Conservation (phyloP, 1,140 invertebrate genomes). For the Pteromalus puparum region DNA sequence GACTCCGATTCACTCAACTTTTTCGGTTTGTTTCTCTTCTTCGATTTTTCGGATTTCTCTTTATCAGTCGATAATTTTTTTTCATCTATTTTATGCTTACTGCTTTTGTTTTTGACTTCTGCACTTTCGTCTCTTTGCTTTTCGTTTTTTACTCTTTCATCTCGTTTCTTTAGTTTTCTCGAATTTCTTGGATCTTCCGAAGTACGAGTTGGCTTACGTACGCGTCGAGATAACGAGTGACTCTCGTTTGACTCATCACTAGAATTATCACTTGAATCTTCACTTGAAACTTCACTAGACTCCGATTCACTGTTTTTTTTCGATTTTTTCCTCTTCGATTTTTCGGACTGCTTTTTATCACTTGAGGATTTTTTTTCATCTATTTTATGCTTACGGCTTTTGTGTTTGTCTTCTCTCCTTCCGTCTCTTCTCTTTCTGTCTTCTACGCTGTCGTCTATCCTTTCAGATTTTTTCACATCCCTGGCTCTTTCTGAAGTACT, state of each 20-base stretch:
- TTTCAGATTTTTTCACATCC: background rate
- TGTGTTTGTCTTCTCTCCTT: background rate
- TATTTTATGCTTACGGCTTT: background rate
- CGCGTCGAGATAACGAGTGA: too few relatives aligned
- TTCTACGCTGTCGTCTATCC: background rate
- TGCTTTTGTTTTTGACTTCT: too few relatives aligned
- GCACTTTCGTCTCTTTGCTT: too few relatives aligned
- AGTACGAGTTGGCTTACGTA: too few relatives aligned
- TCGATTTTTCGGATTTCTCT: too few relatives aligned
- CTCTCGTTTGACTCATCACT: background rate
- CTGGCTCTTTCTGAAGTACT: conserved; percentile 52
- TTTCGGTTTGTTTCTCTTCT: too few relatives aligned
- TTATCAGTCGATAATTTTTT: too few relatives aligned
- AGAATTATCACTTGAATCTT: background rate
- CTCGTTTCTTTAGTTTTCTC: too few relatives aligned
- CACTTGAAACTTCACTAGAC: background rate
- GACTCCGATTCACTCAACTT: too few relatives aligned
- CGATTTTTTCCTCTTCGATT: background rate
- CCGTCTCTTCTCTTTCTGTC: background rate
- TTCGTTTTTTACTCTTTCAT: too few relatives aligned
- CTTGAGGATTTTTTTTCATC: background rate
- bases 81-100: too few relatives aligned
- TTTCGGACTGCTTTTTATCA: background rate
- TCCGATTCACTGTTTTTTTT: background rate
- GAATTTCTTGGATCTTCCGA: too few relatives aligned